Evolutionary conservation across 2,888 invertebrate genomes (phyloP), one percentile per base, ranked within the genome.

Genomic region (Philonicus albiceps): DNA sequence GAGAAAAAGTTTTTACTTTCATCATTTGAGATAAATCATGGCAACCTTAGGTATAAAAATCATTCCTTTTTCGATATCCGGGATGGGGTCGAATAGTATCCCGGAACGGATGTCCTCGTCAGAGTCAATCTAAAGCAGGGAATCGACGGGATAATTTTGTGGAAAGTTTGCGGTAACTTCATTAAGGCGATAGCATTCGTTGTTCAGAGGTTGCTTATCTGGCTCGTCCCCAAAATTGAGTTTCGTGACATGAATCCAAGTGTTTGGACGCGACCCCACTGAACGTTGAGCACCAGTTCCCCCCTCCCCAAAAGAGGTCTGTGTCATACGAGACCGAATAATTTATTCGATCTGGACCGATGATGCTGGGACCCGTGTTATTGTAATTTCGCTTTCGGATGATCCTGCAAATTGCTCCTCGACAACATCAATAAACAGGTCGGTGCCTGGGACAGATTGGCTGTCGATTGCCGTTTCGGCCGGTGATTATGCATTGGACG

Each of bases 161-260:
- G 49, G 78, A 78, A 43, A 22, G 49, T 78, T 49, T 78, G 27
- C 19, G 49, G 49, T 49, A 78, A 78, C 49, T 78, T 78, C 78
- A 49, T 78, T 78, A 78, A 78, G 78, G 30, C 37, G 78, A 76
- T 80, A 72, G 86, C 49, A 75, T 85, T 76, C 73, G 40, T 55
- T 86, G 80, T 72, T 64, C 49, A 75, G n/a, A n/a, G 75, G 75
- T 87, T 85, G 73, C 87, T 83, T 87, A 87, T 73, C 86, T 43
- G 72, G 72, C 31, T 34, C 64, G 64, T 64, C 27, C 64, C 27
- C 64, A 64, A 86, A 43, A 86, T 86, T 55, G 78, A 78, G 76
- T 86, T 86, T 88, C 88, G 84, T 85, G 86, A 88, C 88, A 88
- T 86, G 89, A 86, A 86, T 64, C 27, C 27, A 11, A 11, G 22